These are phyloP conservation scores for Sitophilus oryzae DNA, from an alignment of 1,140 invertebrate genomes.

Conservation along the genomic window DNA sequence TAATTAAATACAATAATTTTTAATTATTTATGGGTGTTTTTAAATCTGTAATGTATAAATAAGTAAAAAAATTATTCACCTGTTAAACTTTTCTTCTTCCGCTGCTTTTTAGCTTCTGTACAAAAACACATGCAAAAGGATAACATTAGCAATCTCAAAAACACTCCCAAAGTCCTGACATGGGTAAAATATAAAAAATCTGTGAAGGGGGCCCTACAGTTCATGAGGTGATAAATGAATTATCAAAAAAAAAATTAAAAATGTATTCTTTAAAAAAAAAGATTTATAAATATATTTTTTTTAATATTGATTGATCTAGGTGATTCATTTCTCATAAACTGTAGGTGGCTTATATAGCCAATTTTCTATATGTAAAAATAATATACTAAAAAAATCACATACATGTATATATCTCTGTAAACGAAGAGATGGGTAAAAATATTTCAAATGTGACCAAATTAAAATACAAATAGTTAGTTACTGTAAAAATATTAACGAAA, in stretches of 20 bases:
- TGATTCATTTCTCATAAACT: conserved; percentile 19
- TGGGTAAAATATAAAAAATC: conserved; percentile 38
- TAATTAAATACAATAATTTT: conserved; percentile 7
- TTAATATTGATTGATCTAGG: too few relatives aligned
- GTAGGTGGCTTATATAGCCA: conserved; percentile 29
- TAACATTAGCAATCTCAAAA: conserved; percentile 54
- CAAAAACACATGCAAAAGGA: conserved; percentile 59
- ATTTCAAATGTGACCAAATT: not conserved
- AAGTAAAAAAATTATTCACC: conserved; percentile 56
- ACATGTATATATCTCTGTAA: conserved; percentile 19
- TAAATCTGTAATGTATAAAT: conserved; percentile 26
- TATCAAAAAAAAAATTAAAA: too few relatives aligned
- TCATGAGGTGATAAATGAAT: too few relatives aligned
- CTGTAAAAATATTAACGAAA: conserved; percentile 3
- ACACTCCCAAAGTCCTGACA: conserved; percentile 43
- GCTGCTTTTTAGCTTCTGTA: conserved; percentile 87
- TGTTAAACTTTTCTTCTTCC: conserved; percentile 81
- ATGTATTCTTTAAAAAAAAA: too few relatives aligned
- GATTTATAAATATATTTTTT: too few relatives aligned
- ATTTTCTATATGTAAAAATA: conserved; percentile 25
- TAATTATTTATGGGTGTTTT: conserved; percentile 8
- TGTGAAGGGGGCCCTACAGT: conserved; percentile 17
- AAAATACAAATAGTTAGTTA: not conserved
- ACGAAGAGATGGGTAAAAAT: not conserved
- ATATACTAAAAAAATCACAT: conserved; percentile 28